Base-by-base conservation (phyloP, 2,888 invertebrate genomes). In the Phyllotreta cruciferae region DNA sequence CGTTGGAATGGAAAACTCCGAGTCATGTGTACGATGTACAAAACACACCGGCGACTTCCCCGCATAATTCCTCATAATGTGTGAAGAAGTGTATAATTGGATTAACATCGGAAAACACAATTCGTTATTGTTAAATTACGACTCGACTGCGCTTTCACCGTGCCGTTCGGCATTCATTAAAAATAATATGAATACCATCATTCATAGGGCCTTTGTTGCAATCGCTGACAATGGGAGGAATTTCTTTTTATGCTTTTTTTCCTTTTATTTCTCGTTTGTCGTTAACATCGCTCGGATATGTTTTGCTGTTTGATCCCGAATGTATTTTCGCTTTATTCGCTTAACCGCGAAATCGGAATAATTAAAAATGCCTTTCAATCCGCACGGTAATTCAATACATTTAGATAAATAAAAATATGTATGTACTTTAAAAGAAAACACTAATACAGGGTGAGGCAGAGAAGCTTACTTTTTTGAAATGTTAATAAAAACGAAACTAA, bases 171-270 rank as follows among this genome's bases (percentile, higher is more conserved):
- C 52, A 60, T 60, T 62, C 65, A 66, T 56, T 60, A 60, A 66
- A 62, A 66, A 65, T 62, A 55, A 62, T 60, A 65, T 62, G 60
- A 64, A 64, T 64, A 56, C 56, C 38, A 38, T 58, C 60, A 54
- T 61, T 61, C 64, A 61, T 57, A 61, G 9, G 8, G 61, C 61
- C 62, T 62, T 62, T 62, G 62, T 62, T 52, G 62, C 53, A 11
- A 24, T 24, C 39, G 53, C 47, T 14, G 47, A 62, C 62, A 66
- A 66, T 56, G 56, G 47, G 35, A 53, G 41, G 47, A 49, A 49
- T 49, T 49, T 49, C 35, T 36, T 49, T 49, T 49, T 49, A 49
- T 49, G 49, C 8, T 49, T 49, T 49, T 24, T 24, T 24, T 24
- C 24, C 24, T 24, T 24, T 24, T 24, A 24, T 24, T 24, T 24